A percentile compares a stretch with the other conserved stretches of the same genome.
Conservation (phyloP, 2,113 vertebrate genomes). For the Brachirus orientalis region DNA sequence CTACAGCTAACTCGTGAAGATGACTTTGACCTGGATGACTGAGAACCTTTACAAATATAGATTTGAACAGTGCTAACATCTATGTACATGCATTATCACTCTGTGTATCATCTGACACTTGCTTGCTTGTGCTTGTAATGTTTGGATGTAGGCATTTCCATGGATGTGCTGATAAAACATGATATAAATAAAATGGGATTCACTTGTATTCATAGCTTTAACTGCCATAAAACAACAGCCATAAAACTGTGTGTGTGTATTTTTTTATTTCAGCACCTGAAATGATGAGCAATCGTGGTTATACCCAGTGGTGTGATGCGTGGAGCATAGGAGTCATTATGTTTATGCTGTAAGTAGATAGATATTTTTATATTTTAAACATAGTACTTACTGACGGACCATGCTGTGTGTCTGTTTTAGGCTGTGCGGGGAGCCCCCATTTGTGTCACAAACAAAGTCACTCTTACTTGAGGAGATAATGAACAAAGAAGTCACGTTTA, state of each 20-base stretch:
- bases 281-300: constrained; percentile 88
- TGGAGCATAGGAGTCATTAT: constrained; percentile 95
- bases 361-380: neutral
- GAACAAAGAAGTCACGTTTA: constrained; percentile 81
- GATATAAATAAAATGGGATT: too few relatives aligned
- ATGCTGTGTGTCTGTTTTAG: constrained; percentile 41
- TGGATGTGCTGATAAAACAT: too few relatives aligned
- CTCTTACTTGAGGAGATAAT: constrained; percentile 85
- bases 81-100: too few relatives aligned
- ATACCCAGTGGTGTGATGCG: constrained; percentile 90
- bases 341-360: constrained; percentile 90
- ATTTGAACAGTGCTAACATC: too few relatives aligned
- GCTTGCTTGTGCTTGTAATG: too few relatives aligned
- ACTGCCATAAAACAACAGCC: neutral
- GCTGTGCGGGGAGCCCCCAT: constrained; percentile 85
- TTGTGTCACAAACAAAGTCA: constrained; percentile 82
- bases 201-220: too few relatives aligned
- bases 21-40: too few relatives aligned
- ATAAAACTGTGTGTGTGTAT: constrained; percentile 61
- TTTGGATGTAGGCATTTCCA: too few relatives aligned
- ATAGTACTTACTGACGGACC: too few relatives aligned
- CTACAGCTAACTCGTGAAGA: too few relatives aligned
- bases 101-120: too few relatives aligned
- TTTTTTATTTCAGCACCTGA: constrained; percentile 88
- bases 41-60: too few relatives aligned